phyloP scores from a whole-genome alignment of 2,113 vertebrate species.

The Felis chaus region DNA sequence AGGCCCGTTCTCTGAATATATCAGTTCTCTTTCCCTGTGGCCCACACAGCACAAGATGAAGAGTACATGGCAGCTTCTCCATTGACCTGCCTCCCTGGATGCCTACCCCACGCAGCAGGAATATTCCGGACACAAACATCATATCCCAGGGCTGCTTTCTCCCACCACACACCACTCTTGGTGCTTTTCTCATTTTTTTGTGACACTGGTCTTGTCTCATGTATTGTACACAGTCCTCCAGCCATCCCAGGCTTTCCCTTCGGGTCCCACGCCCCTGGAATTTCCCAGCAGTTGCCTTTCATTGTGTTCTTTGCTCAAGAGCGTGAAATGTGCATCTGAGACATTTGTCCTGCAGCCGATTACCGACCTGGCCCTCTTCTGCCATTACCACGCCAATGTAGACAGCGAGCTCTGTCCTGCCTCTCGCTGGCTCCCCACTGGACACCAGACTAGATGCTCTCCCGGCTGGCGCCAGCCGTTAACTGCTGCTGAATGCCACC shows the following conservation, averaged over 20 bases:
- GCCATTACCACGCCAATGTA: accelerated
- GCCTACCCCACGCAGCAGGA: accelerated
- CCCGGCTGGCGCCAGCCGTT: not conserved
- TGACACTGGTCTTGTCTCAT: not conserved
- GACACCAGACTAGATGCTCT: not conserved
- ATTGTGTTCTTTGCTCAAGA: too few relatives aligned
- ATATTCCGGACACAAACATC: not conserved
- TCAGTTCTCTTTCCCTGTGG: not conserved
- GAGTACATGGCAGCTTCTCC: accelerated
- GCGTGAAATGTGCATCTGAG: not conserved
- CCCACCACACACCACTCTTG: not conserved
- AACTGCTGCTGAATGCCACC: not conserved
- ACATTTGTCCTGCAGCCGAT: not conserved
- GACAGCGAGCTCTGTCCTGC: not conserved
- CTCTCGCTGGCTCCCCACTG: not conserved
- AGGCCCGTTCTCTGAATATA: not conserved
- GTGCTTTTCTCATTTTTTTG: not conserved
- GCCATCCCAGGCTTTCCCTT: not conserved
- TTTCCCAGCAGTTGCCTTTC: not conserved
- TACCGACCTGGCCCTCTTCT: not conserved
- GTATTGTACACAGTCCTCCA: not conserved
- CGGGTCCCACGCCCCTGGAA: not conserved
- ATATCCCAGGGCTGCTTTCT: not conserved
- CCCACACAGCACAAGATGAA: not conserved
- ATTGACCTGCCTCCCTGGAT: accelerated